Evolutionary conservation across 1,140 invertebrate species (phyloP).

Genomic region (Lepidurus apus): DNA sequence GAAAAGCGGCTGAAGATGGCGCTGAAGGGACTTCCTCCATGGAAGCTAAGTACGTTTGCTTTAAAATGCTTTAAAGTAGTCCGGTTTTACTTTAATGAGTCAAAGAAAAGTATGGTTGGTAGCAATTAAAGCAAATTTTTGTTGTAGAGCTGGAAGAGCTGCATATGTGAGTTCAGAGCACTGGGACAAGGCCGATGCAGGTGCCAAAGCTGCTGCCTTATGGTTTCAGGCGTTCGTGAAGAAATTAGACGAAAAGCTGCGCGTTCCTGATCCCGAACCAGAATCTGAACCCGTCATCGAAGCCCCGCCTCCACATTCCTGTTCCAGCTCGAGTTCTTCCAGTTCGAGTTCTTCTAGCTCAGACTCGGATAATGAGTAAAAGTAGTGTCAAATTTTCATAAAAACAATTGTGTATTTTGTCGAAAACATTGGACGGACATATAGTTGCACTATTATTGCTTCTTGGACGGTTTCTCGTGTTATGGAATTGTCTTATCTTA

Average conservation of each 20-base stretch:
- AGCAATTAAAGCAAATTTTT: constrained; percentile 30
- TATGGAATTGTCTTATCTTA: background rate
- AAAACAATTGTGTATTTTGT: background rate
- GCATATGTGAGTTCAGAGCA: constrained; percentile 45
- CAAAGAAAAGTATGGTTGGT: constrained; percentile 22
- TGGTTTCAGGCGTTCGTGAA: constrained; percentile 52
- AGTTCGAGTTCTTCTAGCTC: constrained; percentile 10
- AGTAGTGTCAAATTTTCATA: background rate
- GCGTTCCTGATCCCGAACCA: constrained; percentile 32
- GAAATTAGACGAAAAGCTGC: constrained; percentile 20
- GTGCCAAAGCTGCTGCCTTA: constrained; percentile 57
- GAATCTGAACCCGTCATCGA: constrained; percentile 31
- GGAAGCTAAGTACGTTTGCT: constrained; percentile 48
- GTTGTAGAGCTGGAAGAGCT: constrained; percentile 50
- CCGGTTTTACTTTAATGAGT: constrained; percentile 3
- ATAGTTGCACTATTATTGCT: constrained; percentile 22
- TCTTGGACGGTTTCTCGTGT: background rate
- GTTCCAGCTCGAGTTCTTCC: constrained; percentile 17
- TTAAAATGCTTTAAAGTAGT: constrained; percentile 6
- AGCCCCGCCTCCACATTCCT: constrained; percentile 23
- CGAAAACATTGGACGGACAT: background rate
- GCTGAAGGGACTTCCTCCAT: constrained; percentile 53
- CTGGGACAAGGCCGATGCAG: constrained; percentile 53
- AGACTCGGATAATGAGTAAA: background rate
- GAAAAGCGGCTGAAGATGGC: constrained; percentile 44